Base-by-base conservation (phyloP, 1,140 invertebrate genomes). In the Helicorthomorpha holstii region DNA sequence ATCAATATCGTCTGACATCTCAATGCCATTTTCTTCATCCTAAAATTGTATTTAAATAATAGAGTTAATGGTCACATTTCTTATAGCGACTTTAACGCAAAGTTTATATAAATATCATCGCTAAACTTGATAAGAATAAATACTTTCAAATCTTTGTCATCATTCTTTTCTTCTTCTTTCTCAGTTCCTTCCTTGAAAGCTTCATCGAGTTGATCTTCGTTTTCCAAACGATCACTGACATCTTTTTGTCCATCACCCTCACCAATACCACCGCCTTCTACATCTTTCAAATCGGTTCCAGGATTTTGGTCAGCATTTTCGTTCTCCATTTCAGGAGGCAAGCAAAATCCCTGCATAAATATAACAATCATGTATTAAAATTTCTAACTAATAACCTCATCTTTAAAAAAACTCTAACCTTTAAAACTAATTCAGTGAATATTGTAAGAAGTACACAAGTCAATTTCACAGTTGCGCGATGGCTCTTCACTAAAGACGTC, bases 231-330 rank as follows among this genome's bases (percentile, higher is more conserved):
- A 50, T 97, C 91, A 1, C 91, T 96, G 3, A 97, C 88, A 71
- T 98, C 93, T 61, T 88, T 91, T 54, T 84, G 76, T 10, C 91
- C 92, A 51, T 94, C 83, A 0, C 92, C 92, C 57, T 96, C 91
- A 1, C 87, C 89, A 1, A 97, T 68, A 0, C 92, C 93, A 47
- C 68, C 71, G 25, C 72, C 75, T 57, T 80, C 76, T 52, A 75
- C 78, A 48, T 74, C 71, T 57, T 73, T 65, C 60, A 76, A 71
- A 46, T 75, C 63, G 14, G 59, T 59, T 2, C 54, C 62, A 27
- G 63, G 60, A 34, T 66, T 59, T n/a, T n/a, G n/a, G 43, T 59
- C 58, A 25, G 61, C 63, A 53, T 78, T 75, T 48, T 74, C 66
- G 43, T 75, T 72, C 56, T 69, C 62, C 45, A 71, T 67, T 61